Percentiles rank a stretch among this genome's conserved stretches.
phyloP scores from a whole-genome alignment of 1,140 invertebrate species.

The Neodiprion virginianus region DNA sequence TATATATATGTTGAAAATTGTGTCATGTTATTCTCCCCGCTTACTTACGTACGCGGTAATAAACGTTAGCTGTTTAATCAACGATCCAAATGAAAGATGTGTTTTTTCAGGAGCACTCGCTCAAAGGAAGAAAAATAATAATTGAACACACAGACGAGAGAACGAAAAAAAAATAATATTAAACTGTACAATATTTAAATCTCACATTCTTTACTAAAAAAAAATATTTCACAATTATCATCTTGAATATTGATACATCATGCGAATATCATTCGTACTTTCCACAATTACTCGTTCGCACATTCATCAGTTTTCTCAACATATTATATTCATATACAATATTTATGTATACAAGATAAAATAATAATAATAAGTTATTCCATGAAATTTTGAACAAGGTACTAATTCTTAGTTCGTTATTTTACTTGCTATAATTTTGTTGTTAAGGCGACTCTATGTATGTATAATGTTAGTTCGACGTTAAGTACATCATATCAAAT shows the following conservation, averaged over 20 bases:
- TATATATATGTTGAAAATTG: too few relatives aligned
- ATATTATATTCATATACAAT: not conserved
- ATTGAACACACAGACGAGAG: not conserved
- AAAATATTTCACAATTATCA: not conserved
- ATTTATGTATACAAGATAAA: not conserved
- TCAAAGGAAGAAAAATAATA: not conserved
- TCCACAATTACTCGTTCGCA: not conserved
- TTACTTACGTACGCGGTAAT: too few relatives aligned
- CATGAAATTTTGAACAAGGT: not conserved
- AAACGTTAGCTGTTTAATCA: too few relatives aligned
- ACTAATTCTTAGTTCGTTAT: not conserved
- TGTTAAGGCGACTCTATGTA: too few relatives aligned
- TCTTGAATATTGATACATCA: not conserved
- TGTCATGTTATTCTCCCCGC: too few relatives aligned
- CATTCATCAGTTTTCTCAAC: not conserved
- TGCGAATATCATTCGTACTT: not conserved
- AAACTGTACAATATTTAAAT: conserved; percentile 1
- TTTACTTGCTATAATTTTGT: not conserved
- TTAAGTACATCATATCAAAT: not conserved
- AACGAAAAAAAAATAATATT: not conserved
- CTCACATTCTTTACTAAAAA: not conserved
- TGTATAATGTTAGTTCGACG: too few relatives aligned
- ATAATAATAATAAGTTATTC: not conserved
- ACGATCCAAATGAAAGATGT: too few relatives aligned
- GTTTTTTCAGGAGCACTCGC: too few relatives aligned